A percentile compares a stretch with the other conserved stretches of the same genome.
Evolutionary conservation across 2,888 invertebrate genomes (phyloP).

Genomic region (Chymomyza fuscimana): DNA sequence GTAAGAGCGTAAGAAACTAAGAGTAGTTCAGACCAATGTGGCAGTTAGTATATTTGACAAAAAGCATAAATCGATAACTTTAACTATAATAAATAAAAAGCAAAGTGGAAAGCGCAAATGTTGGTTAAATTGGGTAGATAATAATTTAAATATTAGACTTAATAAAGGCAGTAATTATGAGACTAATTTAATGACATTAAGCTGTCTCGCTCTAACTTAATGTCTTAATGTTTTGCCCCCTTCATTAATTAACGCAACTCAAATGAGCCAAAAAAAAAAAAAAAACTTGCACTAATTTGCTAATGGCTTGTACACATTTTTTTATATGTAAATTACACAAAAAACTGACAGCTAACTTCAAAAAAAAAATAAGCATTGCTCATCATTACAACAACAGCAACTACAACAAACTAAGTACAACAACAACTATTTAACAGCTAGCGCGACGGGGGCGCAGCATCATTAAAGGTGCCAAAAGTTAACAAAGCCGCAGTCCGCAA

Average conservation of each 20-base stretch:
- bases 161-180: not conserved
- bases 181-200: not conserved
- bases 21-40: constrained; percentile 9
- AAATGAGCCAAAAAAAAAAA: constrained; percentile 21
- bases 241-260: constrained; percentile 30
- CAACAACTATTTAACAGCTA: constrained; percentile 16
- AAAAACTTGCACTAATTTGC: constrained; percentile 67
- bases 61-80: not conserved
- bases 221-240: constrained; percentile 1
- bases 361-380: constrained; percentile 35
- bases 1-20: not conserved
- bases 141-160: not conserved
- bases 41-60: not conserved
- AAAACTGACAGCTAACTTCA: constrained; percentile 29
- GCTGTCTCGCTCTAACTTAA: not conserved
- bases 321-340: constrained; percentile 59
- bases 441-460: constrained; percentile 39
- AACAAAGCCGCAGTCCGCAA: constrained; percentile 15
- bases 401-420: too few species aligned
- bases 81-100: too few species aligned
- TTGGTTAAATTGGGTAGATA: too few species aligned
- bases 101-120: not conserved
- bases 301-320: constrained; percentile 51
- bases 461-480: constrained; percentile 40
- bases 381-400: not conserved